Evolutionary conservation across 2,888 invertebrate species (phyloP).

Genomic region (Sinelater perroti): DNA sequence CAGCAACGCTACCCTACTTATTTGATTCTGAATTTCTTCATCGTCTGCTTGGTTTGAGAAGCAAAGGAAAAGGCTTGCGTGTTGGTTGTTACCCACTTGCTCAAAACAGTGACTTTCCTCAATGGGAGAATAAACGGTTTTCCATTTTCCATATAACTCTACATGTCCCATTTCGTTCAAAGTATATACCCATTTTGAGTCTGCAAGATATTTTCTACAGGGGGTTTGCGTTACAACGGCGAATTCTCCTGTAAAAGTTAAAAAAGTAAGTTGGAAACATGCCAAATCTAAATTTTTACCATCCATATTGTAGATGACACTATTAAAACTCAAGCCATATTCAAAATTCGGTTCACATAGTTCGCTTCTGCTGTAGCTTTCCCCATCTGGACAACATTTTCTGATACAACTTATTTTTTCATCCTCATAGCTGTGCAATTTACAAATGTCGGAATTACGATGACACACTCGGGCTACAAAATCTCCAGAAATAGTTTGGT

Average conservation of each 20-base stretch:
- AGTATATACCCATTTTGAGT: conserved; percentile 21
- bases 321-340: conserved; percentile 16
- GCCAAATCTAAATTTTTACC: too few relatives aligned
- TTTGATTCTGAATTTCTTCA: conserved; percentile 18
- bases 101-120: conserved; percentile 28
- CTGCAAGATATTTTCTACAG: conserved; percentile 22
- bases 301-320: conserved; percentile 15
- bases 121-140: conserved; percentile 5
- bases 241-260: conserved; percentile 23
- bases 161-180: conserved; percentile 24
- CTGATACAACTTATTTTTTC: conserved; percentile 25
- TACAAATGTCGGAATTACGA: conserved; percentile 13
- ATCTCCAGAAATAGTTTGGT: background rate
- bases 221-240: conserved; percentile 18
- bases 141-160: conserved; percentile 10
- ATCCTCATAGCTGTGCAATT: background rate
- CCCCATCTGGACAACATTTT: conserved; percentile 39
- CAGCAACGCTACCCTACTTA: conserved; percentile 55
- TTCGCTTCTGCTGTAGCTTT: conserved; percentile 15
- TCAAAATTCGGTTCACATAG: conserved; percentile 15
- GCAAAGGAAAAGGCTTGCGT: conserved; percentile 23
- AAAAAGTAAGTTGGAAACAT: too few relatives aligned
- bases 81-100: conserved; percentile 13
- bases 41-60: conserved; percentile 16
- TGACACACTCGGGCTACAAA: conserved; percentile 20